Percentiles rank a stretch among this genome's conserved stretches.
phyloP scores from a whole-genome alignment of 2,113 vertebrate species.

The Tachysurus vachellii region DNA sequence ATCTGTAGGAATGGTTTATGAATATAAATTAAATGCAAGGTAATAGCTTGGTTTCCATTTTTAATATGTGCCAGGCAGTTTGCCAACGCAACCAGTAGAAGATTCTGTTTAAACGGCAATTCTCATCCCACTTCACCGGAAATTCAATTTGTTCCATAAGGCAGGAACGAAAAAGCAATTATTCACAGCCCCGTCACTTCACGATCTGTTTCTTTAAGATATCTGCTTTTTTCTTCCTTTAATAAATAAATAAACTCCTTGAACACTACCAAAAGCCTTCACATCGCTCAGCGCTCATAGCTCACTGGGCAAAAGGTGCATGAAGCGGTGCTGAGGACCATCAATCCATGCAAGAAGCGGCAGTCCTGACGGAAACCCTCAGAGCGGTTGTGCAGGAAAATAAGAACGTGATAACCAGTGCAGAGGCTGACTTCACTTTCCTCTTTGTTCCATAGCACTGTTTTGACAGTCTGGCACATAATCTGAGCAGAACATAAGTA shows the following conservation, averaged over 20 bases:
- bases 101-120: constrained; percentile 71
- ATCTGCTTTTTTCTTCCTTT: constrained; percentile 51
- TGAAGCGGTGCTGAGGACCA: constrained; percentile 1
- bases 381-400: constrained; percentile 58
- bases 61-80: constrained; percentile 63
- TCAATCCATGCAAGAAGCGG: constrained; percentile 23
- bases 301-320: constrained; percentile 37
- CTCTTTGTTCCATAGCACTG: neutral
- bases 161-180: constrained; percentile 75
- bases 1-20: constrained; percentile 60
- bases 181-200: constrained; percentile 72
- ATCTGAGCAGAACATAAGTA: constrained; percentile 56
- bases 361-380: constrained; percentile 14
- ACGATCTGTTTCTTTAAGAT: constrained; percentile 77
- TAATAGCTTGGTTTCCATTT: constrained; percentile 49
- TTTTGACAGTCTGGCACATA: constrained; percentile 1
- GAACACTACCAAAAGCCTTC: constrained; percentile 63
- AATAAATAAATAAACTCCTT: constrained; percentile 63
- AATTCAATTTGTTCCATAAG: constrained; percentile 78
- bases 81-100: constrained; percentile 63
- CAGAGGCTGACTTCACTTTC: neutral
- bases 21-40: constrained; percentile 56
- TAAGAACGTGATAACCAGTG: constrained; percentile 66
- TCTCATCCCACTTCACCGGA: constrained; percentile 67
- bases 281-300: constrained; percentile 8